phyloP scores from a whole-genome alignment of 2,888 invertebrate species.

The Salpingus planirostris region DNA sequence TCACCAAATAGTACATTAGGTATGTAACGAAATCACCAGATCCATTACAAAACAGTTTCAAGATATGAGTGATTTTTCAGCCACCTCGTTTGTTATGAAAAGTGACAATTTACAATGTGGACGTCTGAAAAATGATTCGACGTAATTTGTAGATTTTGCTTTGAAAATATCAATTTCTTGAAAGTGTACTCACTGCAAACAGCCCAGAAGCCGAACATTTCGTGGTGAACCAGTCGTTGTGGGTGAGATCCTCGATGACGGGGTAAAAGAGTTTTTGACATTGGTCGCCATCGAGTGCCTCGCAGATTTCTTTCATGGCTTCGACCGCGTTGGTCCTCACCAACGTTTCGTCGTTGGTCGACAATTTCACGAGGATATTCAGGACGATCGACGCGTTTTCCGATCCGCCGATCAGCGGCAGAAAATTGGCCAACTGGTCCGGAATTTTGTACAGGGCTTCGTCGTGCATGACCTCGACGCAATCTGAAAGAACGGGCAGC shows the following conservation, averaged over 20 bases:
- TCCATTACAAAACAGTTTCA: too few species aligned
- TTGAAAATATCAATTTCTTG: conserved; percentile 2
- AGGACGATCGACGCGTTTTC: conserved; percentile 27
- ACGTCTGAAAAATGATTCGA: too few species aligned
- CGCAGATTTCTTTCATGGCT: conserved; percentile 24
- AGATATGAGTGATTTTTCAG: too few species aligned
- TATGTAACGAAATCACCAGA: too few species aligned
- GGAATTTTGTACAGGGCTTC: conserved; percentile 30
- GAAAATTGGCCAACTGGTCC: conserved; percentile 29
- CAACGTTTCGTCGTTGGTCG: conserved; percentile 30
- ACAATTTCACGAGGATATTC: conserved; percentile 30
- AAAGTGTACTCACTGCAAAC: conserved; percentile 22
- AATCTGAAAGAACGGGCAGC: conserved; percentile 27
- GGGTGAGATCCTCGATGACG: conserved; percentile 24
- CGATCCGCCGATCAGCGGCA: conserved; percentile 33
- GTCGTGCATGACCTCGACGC: conserved; percentile 28
- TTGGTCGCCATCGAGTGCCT: conserved; percentile 21
- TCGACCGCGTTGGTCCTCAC: conserved; percentile 30
- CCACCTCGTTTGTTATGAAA: too few species aligned
- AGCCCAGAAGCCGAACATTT: conserved; percentile 29
- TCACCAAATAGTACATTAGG: too few species aligned
- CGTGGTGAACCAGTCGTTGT: conserved; percentile 29
- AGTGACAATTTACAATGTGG: too few species aligned
- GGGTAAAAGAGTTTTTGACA: conserved; percentile 26
- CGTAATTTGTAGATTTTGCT: too few species aligned